Conservation (phyloP, 2,113 vertebrate genomes). For the Mesembrinibis cayennensis region DNA sequence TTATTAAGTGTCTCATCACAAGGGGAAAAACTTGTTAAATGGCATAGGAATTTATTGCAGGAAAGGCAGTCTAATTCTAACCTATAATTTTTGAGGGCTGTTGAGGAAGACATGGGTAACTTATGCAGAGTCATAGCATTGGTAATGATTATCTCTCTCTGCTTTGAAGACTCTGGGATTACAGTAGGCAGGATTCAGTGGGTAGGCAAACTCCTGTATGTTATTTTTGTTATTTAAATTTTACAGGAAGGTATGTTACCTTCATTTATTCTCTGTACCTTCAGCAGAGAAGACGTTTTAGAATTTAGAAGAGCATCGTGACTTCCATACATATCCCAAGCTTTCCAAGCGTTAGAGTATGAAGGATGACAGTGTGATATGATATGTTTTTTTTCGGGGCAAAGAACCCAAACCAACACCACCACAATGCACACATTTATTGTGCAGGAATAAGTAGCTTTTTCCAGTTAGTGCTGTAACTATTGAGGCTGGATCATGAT, state of each 20-base stretch:
- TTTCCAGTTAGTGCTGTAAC: neutral
- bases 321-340: neutral
- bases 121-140: neutral
- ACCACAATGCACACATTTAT: neutral
- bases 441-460: neutral
- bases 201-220: neutral
- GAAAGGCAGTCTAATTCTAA: neutral
- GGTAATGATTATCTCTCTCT: neutral
- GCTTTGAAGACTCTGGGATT: neutral
- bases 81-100: neutral
- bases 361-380: neutral
- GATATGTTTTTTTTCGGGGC: too few relatives aligned
- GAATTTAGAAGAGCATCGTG: fast-evolving
- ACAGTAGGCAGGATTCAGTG: neutral
- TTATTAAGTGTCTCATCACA: neutral
- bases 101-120: neutral
- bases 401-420: neutral
- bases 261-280: neutral
- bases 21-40: neutral
- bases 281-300: neutral
- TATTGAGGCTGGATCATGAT: neutral
- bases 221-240: neutral
- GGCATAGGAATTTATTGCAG: neutral
- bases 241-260: neutral
- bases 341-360: neutral